Base-by-base conservation (phyloP, 2,888 invertebrate species). In the Nematopogon swammerdamellus region DNA sequence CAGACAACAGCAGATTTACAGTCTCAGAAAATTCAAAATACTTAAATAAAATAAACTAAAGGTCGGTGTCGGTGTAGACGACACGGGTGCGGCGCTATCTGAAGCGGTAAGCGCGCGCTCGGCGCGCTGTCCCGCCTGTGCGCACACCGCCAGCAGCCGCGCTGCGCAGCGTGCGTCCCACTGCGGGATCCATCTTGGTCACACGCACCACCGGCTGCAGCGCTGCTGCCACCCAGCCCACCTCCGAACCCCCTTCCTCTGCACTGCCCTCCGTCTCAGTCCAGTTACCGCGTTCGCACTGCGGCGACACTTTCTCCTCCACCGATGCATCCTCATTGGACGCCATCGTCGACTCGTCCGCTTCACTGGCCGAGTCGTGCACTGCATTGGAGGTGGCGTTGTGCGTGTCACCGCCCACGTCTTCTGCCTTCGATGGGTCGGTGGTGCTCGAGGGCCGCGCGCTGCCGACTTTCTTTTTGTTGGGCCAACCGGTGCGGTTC, bases 401-500 rank as follows among this genome's bases (percentile, higher is more conserved):
- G 25, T 8, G 14, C 60, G 62, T 2, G 64, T 64, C 49, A 68
- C 73, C 0, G 63, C 63, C 0, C 75, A 72, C 14, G 50, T 60
- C 57, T 14, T 64, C 69, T 2, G 67, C 58, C 58, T 70, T 68
- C 20, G 11, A 14, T 44, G 59, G 57, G 17, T 52, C 50, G 16
- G 48, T 49, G 17, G 55, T 51, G 50, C 59, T 52, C 47, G 58
- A 56, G 44, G 56, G 51, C 43, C 58, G 55, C 19, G 51, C 54
- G 44, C 48, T 54, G 44, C 19, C 51, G 44, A 30, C 49, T 11
- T 68, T 79, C 61, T 65, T 80, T 60, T 82, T 81, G 63, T 74
- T 79, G 0, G 92, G 92, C 92, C 92, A 92, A 8, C 92, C 92
- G 0, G 92, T 92, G 53, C 85, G 80, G 67, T 92, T 92, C 65